phyloP scores from a whole-genome alignment of 2,888 invertebrate genomes.

The Drosophila monieri region DNA sequence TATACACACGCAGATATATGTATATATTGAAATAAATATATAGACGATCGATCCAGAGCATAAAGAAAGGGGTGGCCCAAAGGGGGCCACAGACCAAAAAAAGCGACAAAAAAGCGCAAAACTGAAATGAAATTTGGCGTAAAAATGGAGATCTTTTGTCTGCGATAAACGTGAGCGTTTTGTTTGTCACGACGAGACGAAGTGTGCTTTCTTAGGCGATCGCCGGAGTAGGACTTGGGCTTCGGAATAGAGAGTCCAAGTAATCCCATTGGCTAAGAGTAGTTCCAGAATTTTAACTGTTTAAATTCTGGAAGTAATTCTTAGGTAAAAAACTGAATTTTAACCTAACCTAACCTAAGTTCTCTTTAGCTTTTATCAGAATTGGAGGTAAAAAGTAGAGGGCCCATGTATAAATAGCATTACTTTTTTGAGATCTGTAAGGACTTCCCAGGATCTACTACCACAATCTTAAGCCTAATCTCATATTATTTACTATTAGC shows the following conservation, averaged over 20 bases:
- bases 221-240: constrained; percentile 40
- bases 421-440: no score
- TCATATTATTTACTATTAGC: background rate
- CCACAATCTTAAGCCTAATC: background rate
- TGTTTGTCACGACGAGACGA: constrained; percentile 81
- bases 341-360: no score
- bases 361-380: no score
- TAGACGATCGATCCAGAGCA: constrained; percentile 66
- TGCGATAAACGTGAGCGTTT: constrained; percentile 82
- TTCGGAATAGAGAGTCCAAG: constrained; percentile 9
- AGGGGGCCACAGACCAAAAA: constrained; percentile 2
- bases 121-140: constrained; percentile 72
- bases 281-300: no score
- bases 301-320: no score
- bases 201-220: constrained; percentile 78
- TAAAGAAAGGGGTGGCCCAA: constrained; percentile 41
- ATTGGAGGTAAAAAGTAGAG: no score
- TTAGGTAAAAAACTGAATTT: no score
- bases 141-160: constrained; percentile 80
- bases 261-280: background rate
- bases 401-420: no score
- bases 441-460: background rate
- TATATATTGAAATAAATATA: constrained; percentile 4
- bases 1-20: background rate
- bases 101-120: constrained; percentile 52